These are phyloP conservation scores for Rhabdomys pumilio DNA, from an alignment of 2,797 vertebrate species.

Conservation along the genomic window DNA sequence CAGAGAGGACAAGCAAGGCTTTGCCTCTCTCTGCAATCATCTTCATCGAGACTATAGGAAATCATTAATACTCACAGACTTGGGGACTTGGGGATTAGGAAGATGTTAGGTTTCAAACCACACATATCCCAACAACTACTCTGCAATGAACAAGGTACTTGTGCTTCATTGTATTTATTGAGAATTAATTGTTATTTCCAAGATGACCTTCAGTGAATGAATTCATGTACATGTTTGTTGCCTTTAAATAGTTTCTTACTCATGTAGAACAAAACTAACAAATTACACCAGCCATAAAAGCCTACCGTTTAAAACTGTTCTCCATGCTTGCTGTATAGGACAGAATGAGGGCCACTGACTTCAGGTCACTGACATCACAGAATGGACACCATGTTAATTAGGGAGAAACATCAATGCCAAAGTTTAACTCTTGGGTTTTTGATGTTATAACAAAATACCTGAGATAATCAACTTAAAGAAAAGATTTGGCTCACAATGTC, in stretches of 20 bases:
- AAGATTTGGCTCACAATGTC: background rate
- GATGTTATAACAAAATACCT: background rate
- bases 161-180: background rate
- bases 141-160: background rate
- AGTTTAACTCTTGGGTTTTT: background rate
- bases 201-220: background rate
- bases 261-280: constrained; percentile 3
- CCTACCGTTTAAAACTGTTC: background rate
- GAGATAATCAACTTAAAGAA: background rate
- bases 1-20: background rate
- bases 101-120: background rate
- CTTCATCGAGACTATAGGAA: background rate
- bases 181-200: background rate
- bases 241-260: constrained; percentile 25
- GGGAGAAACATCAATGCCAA: background rate
- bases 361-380: background rate
- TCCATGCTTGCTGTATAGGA: background rate
- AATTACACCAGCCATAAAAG: background rate
- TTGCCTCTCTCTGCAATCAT: background rate
- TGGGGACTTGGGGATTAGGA: background rate
- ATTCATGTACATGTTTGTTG: background rate
- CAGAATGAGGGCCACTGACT: background rate
- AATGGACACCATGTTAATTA: background rate
- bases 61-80: background rate
- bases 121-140: background rate